phyloP scores from a whole-genome alignment of 1,140 invertebrate species.

The Rhynchophorus ferrugineus region DNA sequence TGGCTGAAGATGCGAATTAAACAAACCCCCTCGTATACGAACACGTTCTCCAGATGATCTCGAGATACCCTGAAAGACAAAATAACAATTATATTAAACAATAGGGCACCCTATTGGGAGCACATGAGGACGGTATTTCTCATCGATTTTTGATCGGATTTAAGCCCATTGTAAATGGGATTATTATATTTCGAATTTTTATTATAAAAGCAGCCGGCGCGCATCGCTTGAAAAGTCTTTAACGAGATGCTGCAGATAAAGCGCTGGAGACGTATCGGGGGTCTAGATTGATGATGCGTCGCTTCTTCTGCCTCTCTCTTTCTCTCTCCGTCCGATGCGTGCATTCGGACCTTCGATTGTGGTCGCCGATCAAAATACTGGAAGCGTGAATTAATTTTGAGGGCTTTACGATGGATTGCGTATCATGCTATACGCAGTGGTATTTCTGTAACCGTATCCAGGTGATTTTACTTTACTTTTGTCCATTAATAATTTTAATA shows the following conservation, averaged over 20 bases:
- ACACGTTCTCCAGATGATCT: constrained; percentile 6
- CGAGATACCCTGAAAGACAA: constrained; percentile 20
- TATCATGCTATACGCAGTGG: too few species aligned
- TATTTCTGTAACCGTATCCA: too few species aligned
- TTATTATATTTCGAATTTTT: constrained; percentile 23
- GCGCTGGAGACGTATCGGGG: neutral
- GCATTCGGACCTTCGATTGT: too few species aligned
- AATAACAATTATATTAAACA: constrained; percentile 26
- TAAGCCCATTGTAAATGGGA: constrained; percentile 18
- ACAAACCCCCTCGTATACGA: neutral
- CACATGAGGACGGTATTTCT: constrained; percentile 22
- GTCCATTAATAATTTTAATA: too few species aligned
- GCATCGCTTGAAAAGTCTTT: constrained; percentile 6
- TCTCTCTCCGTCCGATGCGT: too few species aligned
- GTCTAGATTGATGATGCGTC: too few species aligned
- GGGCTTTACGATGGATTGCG: too few species aligned
- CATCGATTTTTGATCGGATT: constrained; percentile 20
- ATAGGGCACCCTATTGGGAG: constrained; percentile 24
- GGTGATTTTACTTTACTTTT: too few species aligned
- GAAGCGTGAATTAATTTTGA: too few species aligned
- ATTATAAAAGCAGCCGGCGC: constrained; percentile 16
- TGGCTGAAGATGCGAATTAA: too few species aligned
- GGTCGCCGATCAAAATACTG: too few species aligned
- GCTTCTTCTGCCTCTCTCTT: too few species aligned
- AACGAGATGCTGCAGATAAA: constrained; percentile 10